Conservation (phyloP, 2,888 invertebrate species). For the Himalopsyche kuldschensis region DNA sequence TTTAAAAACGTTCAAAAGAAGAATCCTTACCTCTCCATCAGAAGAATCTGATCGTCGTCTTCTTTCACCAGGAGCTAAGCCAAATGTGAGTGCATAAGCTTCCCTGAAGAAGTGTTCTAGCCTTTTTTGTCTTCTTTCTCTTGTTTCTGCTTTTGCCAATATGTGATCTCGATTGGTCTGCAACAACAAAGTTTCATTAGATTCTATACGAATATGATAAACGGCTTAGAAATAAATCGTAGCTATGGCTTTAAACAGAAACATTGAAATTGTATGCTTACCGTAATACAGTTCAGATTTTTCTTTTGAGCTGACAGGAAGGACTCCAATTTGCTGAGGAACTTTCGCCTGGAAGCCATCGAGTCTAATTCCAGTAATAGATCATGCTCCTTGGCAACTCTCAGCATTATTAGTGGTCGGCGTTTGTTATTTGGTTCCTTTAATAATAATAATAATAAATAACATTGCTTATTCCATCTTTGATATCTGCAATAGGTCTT, state of each 20-base stretch:
- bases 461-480: too few relatives aligned
- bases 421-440: conserved; percentile 69
- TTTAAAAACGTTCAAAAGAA: neutral
- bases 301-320: conserved; percentile 84
- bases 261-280: conserved; percentile 45
- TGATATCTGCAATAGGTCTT: too few relatives aligned
- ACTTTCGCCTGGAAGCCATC: conserved; percentile 77
- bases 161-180: conserved; percentile 81
- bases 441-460: conserved; percentile 40
- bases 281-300: conserved; percentile 72
- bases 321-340: conserved; percentile 82
- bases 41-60: conserved; percentile 72
- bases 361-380: conserved; percentile 90
- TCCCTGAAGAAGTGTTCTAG: conserved; percentile 95
- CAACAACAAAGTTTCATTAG: conserved; percentile 38
- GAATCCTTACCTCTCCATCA: conserved; percentile 69
- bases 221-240: too few relatives aligned
- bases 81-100: conserved; percentile 92
- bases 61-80: conserved; percentile 83
- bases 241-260: neutral
- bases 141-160: conserved; percentile 89
- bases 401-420: conserved; percentile 78
- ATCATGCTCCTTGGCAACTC: conserved; percentile 88
- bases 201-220: neutral
- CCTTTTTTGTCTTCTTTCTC: conserved; percentile 88